A percentile compares a stretch with the other conserved stretches of the same genome.
phyloP scores from a whole-genome alignment of 2,888 invertebrate genomes.

The Hipparchia semele region DNA sequence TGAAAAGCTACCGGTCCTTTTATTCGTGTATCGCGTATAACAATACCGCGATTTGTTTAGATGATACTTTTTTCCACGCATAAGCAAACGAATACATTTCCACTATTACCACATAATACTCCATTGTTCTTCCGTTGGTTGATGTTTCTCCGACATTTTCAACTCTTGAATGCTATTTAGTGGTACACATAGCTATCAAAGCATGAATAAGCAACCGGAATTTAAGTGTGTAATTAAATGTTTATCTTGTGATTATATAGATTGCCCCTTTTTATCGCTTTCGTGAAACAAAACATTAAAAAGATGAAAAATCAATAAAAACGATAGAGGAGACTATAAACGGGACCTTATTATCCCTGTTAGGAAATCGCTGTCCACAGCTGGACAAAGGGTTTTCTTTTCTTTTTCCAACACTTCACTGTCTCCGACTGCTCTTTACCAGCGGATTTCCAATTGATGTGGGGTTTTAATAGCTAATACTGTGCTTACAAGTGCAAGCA shows the following conservation, averaged over 20 bases:
- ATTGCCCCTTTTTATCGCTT: constrained; percentile 16
- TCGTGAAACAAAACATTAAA: neutral
- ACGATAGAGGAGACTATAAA: neutral
- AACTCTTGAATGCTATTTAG: constrained; percentile 67
- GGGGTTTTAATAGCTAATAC: too few species aligned
- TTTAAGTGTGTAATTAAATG: constrained; percentile 59
- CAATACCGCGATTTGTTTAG: constrained; percentile 81
- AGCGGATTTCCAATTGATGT: too few species aligned
- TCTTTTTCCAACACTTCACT: too few species aligned
- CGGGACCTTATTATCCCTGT: too few species aligned
- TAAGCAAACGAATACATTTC: constrained; percentile 80
- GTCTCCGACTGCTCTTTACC: too few species aligned
- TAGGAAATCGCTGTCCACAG: too few species aligned
- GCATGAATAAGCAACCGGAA: constrained; percentile 62
- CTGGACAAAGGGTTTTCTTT: too few species aligned
- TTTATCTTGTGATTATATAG: constrained; percentile 51
- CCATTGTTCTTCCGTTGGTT: constrained; percentile 79
- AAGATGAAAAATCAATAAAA: neutral
- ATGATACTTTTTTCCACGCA: constrained; percentile 75
- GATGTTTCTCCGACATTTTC: constrained; percentile 77
- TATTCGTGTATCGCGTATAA: constrained; percentile 66
- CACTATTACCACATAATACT: constrained; percentile 83
- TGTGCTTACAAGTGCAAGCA: too few species aligned
- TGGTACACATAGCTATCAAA: constrained; percentile 73
- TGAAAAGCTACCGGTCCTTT: constrained; percentile 60